phyloP scores from a whole-genome alignment of 2,888 invertebrate species.

The Erebia ligea region DNA sequence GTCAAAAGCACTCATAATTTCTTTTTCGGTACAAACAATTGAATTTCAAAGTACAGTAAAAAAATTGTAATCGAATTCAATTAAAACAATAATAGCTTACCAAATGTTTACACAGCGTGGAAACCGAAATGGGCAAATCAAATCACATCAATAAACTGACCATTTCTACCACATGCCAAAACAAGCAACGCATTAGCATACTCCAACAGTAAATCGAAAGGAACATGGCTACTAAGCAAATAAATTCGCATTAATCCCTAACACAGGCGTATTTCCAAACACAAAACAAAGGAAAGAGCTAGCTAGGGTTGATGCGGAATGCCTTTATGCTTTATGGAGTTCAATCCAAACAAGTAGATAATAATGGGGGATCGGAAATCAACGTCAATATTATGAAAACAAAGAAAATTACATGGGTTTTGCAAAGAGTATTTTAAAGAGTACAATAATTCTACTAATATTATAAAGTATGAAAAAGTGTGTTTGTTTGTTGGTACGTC shows the following conservation, averaged over 20 bases:
- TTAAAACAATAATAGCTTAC: too few species aligned
- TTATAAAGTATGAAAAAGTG: too few species aligned
- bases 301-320: not conserved
- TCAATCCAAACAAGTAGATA: not conserved
- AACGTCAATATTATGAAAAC: slow-evolving; percentile 9
- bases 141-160: not conserved
- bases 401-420: too few species aligned
- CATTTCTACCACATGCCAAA: slow-evolving; percentile 9
- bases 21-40: too few species aligned
- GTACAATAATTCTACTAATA: too few species aligned
- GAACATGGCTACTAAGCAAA: slow-evolving; percentile 46
- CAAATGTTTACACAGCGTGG: not conserved
- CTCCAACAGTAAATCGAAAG: slow-evolving; percentile 21
- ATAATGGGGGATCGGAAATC: slow-evolving; percentile 12
- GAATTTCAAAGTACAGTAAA: too few species aligned
- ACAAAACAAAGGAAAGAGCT: slow-evolving; percentile 40
- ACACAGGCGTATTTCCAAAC: slow-evolving; percentile 51
- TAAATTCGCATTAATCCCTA: slow-evolving; percentile 49
- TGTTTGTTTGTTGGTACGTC: too few species aligned
- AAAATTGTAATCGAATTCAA: too few species aligned
- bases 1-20: too few species aligned
- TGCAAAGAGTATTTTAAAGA: too few species aligned
- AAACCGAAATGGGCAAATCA: not conserved
- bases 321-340: not conserved
- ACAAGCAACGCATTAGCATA: slow-evolving; percentile 15